A percentile compares a stretch with the other conserved stretches of the same genome.
phyloP scores from a whole-genome alignment of 2,888 invertebrate species.

The Diplazon laetatorius region DNA sequence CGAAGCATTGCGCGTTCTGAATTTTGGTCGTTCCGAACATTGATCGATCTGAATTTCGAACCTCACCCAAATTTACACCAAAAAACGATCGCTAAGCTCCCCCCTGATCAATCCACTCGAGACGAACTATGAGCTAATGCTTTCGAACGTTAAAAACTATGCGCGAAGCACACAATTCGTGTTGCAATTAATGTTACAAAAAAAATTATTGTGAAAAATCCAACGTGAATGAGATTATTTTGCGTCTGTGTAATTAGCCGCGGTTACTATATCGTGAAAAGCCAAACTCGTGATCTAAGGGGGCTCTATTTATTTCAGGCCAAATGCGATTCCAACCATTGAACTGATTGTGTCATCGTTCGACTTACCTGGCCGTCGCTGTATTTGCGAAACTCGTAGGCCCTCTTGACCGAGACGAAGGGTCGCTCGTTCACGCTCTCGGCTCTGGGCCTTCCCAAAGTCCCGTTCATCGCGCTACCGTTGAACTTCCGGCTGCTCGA shows the following conservation, averaged over 20 bases:
- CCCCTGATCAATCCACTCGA: slow-evolving; percentile 21
- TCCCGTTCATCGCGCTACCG: slow-evolving; percentile 79
- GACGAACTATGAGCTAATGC: slow-evolving; percentile 1
- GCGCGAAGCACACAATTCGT: not conserved
- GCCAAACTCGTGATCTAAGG: slow-evolving; percentile 35
- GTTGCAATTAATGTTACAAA: not conserved
- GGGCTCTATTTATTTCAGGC: slow-evolving; percentile 6
- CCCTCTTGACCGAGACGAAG: slow-evolving; percentile 85
- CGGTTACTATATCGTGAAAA: slow-evolving; percentile 43
- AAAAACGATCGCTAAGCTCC: slow-evolving; percentile 7
- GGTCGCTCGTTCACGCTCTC: slow-evolving; percentile 85
- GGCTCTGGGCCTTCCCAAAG: slow-evolving; percentile 78
- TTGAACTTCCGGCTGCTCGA: slow-evolving; percentile 82
- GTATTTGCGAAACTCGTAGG: slow-evolving; percentile 83
- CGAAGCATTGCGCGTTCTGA: too few relatives aligned
- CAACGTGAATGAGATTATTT: slow-evolving; percentile 7
- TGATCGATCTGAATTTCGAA: too few relatives aligned
- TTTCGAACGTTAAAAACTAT: slow-evolving; percentile 23
- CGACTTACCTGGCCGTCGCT: slow-evolving; percentile 83
- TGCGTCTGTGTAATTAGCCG: slow-evolving; percentile 31
- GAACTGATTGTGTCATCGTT: slow-evolving; percentile 44
- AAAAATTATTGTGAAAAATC: slow-evolving; percentile 13
- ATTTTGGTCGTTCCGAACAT: too few relatives aligned
- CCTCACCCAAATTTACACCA: slow-evolving; percentile 13
- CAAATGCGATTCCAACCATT: slow-evolving; percentile 30